Evolutionary conservation across 2,113 vertebrate species (phyloP), one percentile per base, ranked within the genome.

Genomic region (Entosphenus tridentatus): DNA sequence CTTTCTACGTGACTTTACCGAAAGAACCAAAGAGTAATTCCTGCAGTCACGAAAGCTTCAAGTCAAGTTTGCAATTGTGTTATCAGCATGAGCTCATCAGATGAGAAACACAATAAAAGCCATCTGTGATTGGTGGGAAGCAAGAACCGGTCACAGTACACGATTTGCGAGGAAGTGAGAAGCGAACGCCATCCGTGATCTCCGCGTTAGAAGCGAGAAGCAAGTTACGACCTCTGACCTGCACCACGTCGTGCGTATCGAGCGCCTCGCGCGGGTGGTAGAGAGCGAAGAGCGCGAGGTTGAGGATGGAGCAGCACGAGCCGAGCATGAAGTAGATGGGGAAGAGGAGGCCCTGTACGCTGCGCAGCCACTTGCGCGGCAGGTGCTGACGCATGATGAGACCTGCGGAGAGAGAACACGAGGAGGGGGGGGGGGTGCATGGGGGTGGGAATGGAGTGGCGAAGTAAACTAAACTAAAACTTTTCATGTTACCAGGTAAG

Each of bases 261-360:
- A 87, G 79, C 69, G 83, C 78, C 69, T 82, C 80, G 71, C 81
- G 75, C 39, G 83, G 78, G 39, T 82, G 79, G 72, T 85, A 84
- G 11, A 78, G 72, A 1, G 81, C 81, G 57, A 80, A 83, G 71
- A 86, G 69, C 2, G 78, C 78, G 75, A 92, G 77, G 73, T 77
- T 86, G 74, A 83, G 3, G 9, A 80, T 73, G 69, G 80, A 81
- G 65, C 81, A 81, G 8, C 73, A 80, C 77, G 87, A 71, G 72
- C 85, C 74, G 57, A 80, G 78, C 72, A 83, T 80, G 74, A 87
- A 85, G 72, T 88, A 90, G 2, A 82, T 76, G 0, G 87, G 86
- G 74, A 90, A 88, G 57, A 89, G 79, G 68, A 84, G 87, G 73
- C 87, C 84, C 75, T 89, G 87, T 68, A 89, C 87, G 2, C 83